phyloP scores from a whole-genome alignment of 2,113 vertebrate species.

The Sminthopsis crassicaudata region DNA sequence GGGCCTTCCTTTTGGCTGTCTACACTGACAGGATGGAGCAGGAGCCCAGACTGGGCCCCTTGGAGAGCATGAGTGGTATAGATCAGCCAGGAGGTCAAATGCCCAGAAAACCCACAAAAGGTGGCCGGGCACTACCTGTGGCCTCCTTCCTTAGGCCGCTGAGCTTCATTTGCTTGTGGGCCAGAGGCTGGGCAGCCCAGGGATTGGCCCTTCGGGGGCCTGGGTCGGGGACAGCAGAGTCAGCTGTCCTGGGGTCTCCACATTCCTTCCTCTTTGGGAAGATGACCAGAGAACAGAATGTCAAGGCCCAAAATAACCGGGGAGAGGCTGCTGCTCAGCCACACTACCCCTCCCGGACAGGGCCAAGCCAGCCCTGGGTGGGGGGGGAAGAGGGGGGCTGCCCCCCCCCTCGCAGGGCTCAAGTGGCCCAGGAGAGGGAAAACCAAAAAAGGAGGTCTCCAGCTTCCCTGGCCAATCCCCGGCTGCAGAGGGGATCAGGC shows the following conservation, averaged over 20 bases:
- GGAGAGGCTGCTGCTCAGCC: not conserved
- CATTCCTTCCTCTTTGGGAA: constrained; percentile 51
- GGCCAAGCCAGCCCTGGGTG: not conserved
- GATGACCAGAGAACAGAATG: not conserved
- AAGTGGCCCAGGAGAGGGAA: not conserved
- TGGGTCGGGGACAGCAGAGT: not conserved
- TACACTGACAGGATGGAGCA: not conserved
- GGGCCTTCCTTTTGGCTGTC: not conserved
- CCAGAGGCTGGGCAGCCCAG: not conserved
- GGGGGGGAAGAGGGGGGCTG: not conserved
- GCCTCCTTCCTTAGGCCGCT: not conserved
- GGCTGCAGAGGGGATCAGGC: not conserved
- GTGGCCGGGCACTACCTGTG: not conserved
- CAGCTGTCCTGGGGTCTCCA: not conserved
- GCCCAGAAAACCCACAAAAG: not conserved
- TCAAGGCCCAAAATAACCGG: constrained; percentile 41
- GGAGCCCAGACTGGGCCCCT: not conserved
- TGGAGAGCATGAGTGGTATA: not conserved
- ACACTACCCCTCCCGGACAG: not conserved
- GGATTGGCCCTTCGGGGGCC: not conserved
- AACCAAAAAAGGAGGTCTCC: not conserved
- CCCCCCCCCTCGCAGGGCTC: not conserved
- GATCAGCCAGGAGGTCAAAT: not conserved
- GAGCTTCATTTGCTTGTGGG: not conserved
- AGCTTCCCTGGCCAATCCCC: not conserved